Percentiles rank a stretch among this genome's conserved stretches.
Conservation (phyloP, 2,113 vertebrate species). For the Orcinus orca region DNA sequence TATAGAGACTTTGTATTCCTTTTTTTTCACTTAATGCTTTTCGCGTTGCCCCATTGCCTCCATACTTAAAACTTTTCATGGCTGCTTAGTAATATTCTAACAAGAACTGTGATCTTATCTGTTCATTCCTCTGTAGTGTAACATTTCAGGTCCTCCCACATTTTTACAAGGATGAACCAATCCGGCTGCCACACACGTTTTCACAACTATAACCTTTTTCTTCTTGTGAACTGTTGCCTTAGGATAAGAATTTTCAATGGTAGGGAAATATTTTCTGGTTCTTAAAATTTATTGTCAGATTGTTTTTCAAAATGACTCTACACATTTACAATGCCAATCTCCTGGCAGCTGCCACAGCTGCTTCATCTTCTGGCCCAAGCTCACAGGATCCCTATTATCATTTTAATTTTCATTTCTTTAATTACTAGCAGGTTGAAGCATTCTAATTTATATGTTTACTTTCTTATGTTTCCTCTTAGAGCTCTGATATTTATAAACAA, state of each 20-base stretch:
- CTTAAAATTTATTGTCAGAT: neutral
- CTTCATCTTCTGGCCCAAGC: neutral
- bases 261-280: neutral
- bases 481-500: conserved; percentile 9
- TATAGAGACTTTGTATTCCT: neutral
- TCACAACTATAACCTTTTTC: neutral
- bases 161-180: neutral
- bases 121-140: neutral
- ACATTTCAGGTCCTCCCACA: neutral
- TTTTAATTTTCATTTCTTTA: neutral
- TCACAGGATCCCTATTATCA: neutral
- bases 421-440: neutral
- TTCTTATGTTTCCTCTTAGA: neutral
- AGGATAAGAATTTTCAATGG: neutral
- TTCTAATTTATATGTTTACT: neutral
- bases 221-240: neutral
- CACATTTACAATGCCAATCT: neutral
- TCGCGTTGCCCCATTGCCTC: neutral
- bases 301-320: neutral
- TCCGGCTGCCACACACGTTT: neutral
- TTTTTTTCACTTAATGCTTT: neutral
- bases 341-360: neutral
- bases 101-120: neutral
- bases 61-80: neutral
- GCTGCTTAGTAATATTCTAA: neutral